Base-by-base conservation (phyloP, 2,888 invertebrate genomes). In the Dilophus febrilis region DNA sequence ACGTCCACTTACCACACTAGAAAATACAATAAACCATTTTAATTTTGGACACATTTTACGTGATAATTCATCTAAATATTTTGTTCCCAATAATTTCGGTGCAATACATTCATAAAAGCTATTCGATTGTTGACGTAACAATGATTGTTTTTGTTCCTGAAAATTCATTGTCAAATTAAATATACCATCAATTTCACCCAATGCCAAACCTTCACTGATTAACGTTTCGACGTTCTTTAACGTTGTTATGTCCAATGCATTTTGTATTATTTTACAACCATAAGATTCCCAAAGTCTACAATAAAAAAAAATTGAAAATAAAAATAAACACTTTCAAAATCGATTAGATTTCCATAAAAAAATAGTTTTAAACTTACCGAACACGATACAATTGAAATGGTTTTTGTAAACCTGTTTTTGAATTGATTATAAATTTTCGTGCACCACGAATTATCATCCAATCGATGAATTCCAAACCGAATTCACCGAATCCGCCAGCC, bases 81-180 rank as follows among this genome's bases (percentile, higher is more conserved):
- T 60, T 0, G 90, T 88, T 2, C 84, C 87, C 13, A 65, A 49
- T 1, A 86, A 83, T 61, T 92, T 92, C 0, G 90, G 85, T 2
- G 64, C 71, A 44, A 73, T 72, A 0, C 81, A 79, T 6, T 66
- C 70, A 43, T 65, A 63, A 55, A 82, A 90, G 10, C 67, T 69
- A 38, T 80, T 77, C 3, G 63, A 57, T 0, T 72, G 77, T 59
- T 85, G 85, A 53, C 86, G 86, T 51, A 77, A 73, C 56, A 88
- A 73, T 32, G 85, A 61, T 10, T 88, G 58, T 2, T 77, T 72
- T n/a, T n/a, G n/a, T n/a, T n/a, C n/a, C n/a, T n/a, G n/a, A n/a
- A n/a, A n/a, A n/a, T n/a, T n/a, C 50, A 87, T 87, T 5, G 92
- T 92, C 44, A 92, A 66, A 57, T 94, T 90, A 64, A 91, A 92